Conservation (phyloP, 1,140 invertebrate species). For the Temnothorax longispinosus region DNA sequence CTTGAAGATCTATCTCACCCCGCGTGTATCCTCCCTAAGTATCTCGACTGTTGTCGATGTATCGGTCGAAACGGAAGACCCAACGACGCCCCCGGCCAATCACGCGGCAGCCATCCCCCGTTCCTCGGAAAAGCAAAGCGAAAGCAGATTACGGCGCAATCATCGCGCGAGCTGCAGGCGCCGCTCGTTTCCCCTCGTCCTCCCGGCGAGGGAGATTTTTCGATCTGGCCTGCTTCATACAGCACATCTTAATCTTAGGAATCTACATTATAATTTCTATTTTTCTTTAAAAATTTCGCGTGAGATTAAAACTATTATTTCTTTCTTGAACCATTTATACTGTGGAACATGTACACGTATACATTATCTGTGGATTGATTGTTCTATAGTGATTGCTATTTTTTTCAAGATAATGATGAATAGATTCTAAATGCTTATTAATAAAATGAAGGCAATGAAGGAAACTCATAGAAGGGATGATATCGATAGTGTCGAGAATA, state of each 20-base stretch:
- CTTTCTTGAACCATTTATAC: neutral
- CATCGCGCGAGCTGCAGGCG: slow-evolving; percentile 77
- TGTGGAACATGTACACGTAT: neutral
- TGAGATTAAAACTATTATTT: neutral
- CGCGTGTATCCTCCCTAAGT: slow-evolving; percentile 55
- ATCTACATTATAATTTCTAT: neutral
- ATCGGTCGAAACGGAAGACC: slow-evolving; percentile 53
- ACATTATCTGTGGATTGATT: neutral
- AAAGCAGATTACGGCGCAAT: slow-evolving; percentile 85
- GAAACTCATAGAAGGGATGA: neutral
- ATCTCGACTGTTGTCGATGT: slow-evolving; percentile 47
- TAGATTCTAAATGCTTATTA: neutral
- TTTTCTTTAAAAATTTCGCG: neutral
- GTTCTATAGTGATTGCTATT: neutral
- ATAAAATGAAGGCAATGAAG: neutral
- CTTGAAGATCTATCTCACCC: slow-evolving; percentile 29
- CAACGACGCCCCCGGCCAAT: slow-evolving; percentile 70
- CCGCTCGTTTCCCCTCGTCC: neutral
- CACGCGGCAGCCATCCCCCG: slow-evolving; percentile 63
- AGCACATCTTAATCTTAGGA: neutral
- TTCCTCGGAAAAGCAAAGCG: slow-evolving; percentile 75
- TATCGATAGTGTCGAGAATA: neutral
- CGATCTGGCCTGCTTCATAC: slow-evolving; percentile 10
- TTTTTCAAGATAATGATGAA: neutral
- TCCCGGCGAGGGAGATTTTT: slow-evolving; percentile 17